Evolutionary conservation across 2,113 vertebrate genomes (phyloP).

Genomic region (Brachypodius melanocephalos): DNA sequence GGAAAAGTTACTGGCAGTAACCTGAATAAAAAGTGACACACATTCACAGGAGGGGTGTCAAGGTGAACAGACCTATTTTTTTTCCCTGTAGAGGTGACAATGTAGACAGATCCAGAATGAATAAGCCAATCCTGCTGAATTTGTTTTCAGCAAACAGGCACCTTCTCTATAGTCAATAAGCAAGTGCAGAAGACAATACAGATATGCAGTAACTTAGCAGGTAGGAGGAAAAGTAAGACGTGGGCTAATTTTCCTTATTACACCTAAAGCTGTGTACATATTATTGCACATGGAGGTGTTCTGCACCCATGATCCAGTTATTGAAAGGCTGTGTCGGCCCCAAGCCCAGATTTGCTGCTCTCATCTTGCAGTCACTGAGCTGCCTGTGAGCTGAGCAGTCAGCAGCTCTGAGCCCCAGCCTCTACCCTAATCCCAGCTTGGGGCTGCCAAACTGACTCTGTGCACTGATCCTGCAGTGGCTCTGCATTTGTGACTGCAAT

Average conservation of each 20-base stretch:
- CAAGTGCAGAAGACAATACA: background rate
- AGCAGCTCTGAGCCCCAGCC: background rate
- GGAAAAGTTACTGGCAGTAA: background rate
- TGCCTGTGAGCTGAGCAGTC: background rate
- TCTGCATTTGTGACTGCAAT: rapidly evolving
- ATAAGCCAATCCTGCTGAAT: background rate
- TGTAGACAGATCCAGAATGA: background rate
- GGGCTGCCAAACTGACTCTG: background rate
- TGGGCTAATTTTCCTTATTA: background rate
- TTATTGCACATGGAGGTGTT: background rate
- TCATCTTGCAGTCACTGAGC: background rate
- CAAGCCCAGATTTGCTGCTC: background rate
- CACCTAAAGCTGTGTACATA: background rate
- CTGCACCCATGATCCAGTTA: background rate
- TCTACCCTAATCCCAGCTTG: background rate
- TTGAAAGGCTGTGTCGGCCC: background rate
- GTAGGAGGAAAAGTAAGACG: background rate
- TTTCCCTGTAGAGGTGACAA: background rate
- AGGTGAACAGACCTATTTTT: background rate
- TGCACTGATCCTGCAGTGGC: background rate
- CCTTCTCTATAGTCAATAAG: background rate
- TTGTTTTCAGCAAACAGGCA: background rate
- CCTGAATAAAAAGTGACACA: background rate
- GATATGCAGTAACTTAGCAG: background rate
- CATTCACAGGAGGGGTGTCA: background rate